Conservation (phyloP, 1,140 invertebrate species). For the Eupeodes corollae region DNA sequence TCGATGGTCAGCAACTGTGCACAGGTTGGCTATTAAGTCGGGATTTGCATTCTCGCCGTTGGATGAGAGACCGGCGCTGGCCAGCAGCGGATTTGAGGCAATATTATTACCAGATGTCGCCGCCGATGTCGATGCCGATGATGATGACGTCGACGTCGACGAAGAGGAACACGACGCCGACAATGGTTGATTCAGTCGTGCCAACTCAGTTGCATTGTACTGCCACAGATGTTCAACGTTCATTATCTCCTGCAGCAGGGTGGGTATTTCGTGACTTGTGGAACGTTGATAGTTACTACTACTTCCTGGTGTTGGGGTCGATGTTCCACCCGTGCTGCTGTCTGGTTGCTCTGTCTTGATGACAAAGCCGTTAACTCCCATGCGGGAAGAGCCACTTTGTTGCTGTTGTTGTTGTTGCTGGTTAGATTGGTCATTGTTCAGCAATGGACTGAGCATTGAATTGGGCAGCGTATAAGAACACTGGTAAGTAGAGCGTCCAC, state of each 20-base stretch:
- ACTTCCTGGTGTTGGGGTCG: not conserved
- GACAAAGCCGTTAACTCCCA: constrained; percentile 20
- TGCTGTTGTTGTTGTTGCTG: constrained; percentile 1
- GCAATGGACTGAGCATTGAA: constrained; percentile 40
- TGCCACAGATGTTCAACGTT: constrained; percentile 90
- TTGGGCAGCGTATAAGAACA: constrained; percentile 79
- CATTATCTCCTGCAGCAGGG: constrained; percentile 70
- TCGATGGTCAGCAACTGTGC: constrained; percentile 87
- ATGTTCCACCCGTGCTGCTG: not conserved
- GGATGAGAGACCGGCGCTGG: constrained; percentile 46
- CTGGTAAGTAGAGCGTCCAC: constrained; percentile 90
- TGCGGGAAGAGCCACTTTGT: constrained; percentile 5
- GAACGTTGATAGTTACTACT: not conserved
- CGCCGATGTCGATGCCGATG: constrained; percentile 21
- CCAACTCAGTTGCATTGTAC: constrained; percentile 63
- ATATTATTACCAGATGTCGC: constrained; percentile 20
- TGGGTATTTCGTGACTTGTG: not conserved
- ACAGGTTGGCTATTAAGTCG: constrained; percentile 77
- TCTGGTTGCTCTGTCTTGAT: constrained; percentile 22
- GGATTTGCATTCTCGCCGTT: constrained; percentile 57
- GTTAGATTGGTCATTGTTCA: constrained; percentile 21
- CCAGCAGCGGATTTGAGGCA: constrained; percentile 46
- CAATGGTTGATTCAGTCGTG: constrained; percentile 41
- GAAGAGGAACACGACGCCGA: constrained; percentile 26
- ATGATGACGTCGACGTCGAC: constrained; percentile 26